Conservation (phyloP, 2,113 vertebrate species). For the Semicossyphus pulcher region DNA sequence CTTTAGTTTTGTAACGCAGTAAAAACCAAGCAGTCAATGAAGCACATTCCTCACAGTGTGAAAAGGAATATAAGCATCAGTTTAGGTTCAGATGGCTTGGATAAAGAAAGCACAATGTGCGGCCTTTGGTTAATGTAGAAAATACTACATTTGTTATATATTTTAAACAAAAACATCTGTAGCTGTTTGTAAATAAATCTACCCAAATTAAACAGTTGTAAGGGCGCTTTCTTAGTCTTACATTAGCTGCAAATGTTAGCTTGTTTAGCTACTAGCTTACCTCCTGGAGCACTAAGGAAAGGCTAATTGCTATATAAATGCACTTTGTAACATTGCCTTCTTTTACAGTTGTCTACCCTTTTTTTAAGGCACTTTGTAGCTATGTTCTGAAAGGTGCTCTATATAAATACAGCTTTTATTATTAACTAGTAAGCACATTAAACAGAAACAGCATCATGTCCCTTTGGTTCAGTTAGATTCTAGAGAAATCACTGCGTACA, state of each 20-base stretch:
- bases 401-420: too few species aligned
- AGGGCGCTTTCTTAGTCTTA: background rate
- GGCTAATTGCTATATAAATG: too few species aligned
- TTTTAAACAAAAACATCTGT: background rate
- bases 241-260: background rate
- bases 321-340: background rate
- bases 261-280: background rate
- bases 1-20: constrained; percentile 46
- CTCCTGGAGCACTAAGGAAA: too few species aligned
- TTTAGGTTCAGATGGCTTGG: background rate
- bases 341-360: too few species aligned
- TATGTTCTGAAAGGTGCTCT: too few species aligned
- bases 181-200: too few species aligned
- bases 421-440: background rate
- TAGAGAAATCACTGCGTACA: background rate
- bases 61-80: background rate
- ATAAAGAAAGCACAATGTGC: background rate
- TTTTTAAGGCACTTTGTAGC: too few species aligned
- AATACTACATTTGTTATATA: background rate
- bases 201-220: background rate
- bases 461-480: background rate
- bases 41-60: constrained; percentile 36
- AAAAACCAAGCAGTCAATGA: constrained; percentile 33
- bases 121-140: background rate
- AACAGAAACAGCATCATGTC: background rate